phyloP scores from a whole-genome alignment of 2,888 invertebrate genomes.

The Keiferia lycopersicella region DNA sequence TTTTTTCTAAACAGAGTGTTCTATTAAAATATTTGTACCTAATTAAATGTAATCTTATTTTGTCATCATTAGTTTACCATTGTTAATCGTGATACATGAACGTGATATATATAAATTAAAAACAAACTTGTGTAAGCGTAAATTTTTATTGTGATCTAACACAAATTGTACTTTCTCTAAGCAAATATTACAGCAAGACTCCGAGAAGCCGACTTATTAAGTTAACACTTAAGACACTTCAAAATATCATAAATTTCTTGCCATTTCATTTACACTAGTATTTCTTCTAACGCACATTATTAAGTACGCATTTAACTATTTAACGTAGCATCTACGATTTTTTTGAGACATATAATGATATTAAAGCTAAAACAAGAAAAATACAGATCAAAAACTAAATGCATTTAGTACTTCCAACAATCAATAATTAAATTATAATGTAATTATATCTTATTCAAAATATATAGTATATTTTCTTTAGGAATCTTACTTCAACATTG shows the following conservation, averaged over 20 bases:
- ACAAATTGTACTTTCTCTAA: slow-evolving; percentile 14
- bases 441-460: too few species aligned
- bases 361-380: background rate
- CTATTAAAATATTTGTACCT: too few species aligned
- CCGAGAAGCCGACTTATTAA: background rate
- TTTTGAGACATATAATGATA: background rate
- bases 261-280: background rate
- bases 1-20: too few species aligned
- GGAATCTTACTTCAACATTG: too few species aligned
- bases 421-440: too few species aligned
- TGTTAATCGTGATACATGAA: too few species aligned
- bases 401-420: too few species aligned
- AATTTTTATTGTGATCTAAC: slow-evolving; percentile 17
- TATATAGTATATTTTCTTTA: too few species aligned
- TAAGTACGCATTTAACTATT: background rate
- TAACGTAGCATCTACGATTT: background rate
- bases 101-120: slow-evolving; percentile 10
- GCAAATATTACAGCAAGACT: slow-evolving; percentile 12
- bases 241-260: background rate
- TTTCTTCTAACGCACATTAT: background rate
- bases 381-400: too few species aligned
- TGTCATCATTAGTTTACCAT: too few species aligned
- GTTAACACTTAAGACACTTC: background rate
- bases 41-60: too few species aligned
- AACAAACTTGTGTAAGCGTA: background rate